Base-by-base conservation (phyloP, 2,888 invertebrate genomes). In the Catonia carolina region DNA sequence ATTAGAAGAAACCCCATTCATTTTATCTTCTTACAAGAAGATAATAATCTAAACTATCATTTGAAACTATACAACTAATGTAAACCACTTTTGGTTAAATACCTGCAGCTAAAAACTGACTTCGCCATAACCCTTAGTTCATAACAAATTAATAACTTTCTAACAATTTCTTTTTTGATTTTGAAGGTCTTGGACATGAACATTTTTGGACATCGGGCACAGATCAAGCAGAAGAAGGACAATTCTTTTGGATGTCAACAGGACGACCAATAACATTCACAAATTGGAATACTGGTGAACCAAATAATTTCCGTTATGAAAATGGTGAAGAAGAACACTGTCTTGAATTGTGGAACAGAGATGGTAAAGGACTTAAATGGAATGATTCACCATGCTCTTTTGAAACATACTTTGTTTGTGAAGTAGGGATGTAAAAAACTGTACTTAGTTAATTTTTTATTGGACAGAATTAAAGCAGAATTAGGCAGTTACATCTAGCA, bases 121-220 rank as follows among this genome's bases (percentile, higher is more conserved):
- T n/a, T n/a, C n/a, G n/a, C n/a, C n/a, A n/a, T n/a, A n/a, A n/a
- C n/a, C n/a, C n/a, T n/a, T n/a, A n/a, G n/a, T n/a, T n/a, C n/a
- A n/a, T n/a, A n/a, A n/a, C n/a, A n/a, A n/a, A n/a, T n/a, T n/a
- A n/a, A n/a, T n/a, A n/a, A n/a, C n/a, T n/a, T n/a, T n/a, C n/a
- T n/a, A n/a, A n/a, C n/a, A n/a, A n/a, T n/a, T n/a, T n/a, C n/a
- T n/a, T n/a, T n/a, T n/a, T n/a, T n/a, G n/a, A n/a, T n/a, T n/a
- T n/a, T n/a, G n/a, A 73, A 89, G 89, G 92, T 53, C 82, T 89
- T 65, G 91, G 91, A 14, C 84, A 89, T 68, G 92, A 93, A 69
- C 92, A 93, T 70, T 93, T 93, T 76, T 93, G 92, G 92, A 91
- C 89, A 58, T 90, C 90, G 6, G 92, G 92, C 65, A 92, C 91